Conservation (phyloP, 1,140 invertebrate species). For the Cyclargus thomasi region DNA sequence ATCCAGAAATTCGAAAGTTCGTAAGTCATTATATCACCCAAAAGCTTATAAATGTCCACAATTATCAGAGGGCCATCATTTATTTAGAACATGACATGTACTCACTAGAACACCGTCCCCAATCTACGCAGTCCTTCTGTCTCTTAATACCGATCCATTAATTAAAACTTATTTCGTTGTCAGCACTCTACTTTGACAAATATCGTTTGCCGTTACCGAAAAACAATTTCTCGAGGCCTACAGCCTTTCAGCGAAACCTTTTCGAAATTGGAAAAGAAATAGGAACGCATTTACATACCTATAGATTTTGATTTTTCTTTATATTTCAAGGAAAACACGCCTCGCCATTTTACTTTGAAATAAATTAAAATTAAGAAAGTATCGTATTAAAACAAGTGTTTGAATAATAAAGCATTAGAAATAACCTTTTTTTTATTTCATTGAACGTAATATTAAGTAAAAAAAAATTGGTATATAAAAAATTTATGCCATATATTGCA, state of each 20-base stretch:
- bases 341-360: too few species aligned
- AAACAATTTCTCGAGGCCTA: conserved; percentile 10
- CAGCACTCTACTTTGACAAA: conserved; percentile 30
- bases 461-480: too few species aligned
- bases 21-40: not conserved
- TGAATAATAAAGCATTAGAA: too few species aligned
- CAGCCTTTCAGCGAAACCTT: conserved; percentile 9
- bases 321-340: not conserved
- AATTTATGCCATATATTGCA: too few species aligned
- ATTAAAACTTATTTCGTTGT: conserved; percentile 65
- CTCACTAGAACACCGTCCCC: conserved; percentile 30
- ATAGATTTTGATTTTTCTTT: conserved; percentile 1
- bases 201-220: conserved; percentile 20
- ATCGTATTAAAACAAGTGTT: too few species aligned
- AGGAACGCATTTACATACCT: conserved; percentile 1
- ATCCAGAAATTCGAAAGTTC: not conserved
- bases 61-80: conserved; percentile 23
- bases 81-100: conserved; percentile 31
- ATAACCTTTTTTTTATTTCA: too few species aligned
- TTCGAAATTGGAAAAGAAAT: conserved; percentile 13
- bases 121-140: conserved; percentile 38
- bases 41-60: conserved; percentile 13
- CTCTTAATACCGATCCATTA: conserved; percentile 61
- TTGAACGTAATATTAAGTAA: too few species aligned
- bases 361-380: too few species aligned